phyloP scores from a whole-genome alignment of 2,797 vertebrate species.

The Microctenopoma lineatum region DNA sequence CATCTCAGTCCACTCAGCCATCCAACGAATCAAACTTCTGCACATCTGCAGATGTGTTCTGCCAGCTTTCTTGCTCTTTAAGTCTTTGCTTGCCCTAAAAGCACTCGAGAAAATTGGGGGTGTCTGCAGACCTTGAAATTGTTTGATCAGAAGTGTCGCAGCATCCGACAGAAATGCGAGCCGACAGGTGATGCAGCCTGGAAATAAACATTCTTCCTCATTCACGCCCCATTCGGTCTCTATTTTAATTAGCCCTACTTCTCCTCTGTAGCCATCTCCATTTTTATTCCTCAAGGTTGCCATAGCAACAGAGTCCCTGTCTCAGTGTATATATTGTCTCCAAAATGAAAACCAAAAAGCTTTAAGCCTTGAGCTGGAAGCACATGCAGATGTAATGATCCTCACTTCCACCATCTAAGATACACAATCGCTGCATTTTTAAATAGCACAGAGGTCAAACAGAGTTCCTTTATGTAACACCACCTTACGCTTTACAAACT shows the following conservation, averaged over 20 bases:
- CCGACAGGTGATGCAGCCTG: neutral
- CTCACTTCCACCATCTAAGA: neutral
- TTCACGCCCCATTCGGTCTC: constrained; percentile 17
- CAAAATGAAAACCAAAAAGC: constrained; percentile 19
- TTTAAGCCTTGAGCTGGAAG: constrained; percentile 12
- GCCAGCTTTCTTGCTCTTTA: neutral
- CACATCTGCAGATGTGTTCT: neutral
- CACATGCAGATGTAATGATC: constrained; percentile 10
- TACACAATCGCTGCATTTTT: neutral
- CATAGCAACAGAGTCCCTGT: constrained; percentile 37
- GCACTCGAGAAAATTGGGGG: neutral
- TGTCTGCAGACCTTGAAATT: constrained; percentile 4
- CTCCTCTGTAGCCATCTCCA: constrained; percentile 21
- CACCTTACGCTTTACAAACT: neutral
- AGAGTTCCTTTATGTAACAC: neutral
- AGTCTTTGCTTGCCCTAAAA: neutral
- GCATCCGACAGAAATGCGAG: constrained; percentile 1
- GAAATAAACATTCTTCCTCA: constrained; percentile 8
- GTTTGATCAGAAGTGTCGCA: neutral
- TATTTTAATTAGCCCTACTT: constrained; percentile 29
- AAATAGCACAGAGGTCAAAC: neutral
- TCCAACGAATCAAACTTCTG: neutral
- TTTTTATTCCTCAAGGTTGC: constrained; percentile 16
- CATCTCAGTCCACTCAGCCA: neutral
- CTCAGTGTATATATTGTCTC: constrained; percentile 25